These are phyloP conservation scores for Antennarius striatus DNA, from an alignment of 2,113 vertebrate species.

Conservation along the genomic window DNA sequence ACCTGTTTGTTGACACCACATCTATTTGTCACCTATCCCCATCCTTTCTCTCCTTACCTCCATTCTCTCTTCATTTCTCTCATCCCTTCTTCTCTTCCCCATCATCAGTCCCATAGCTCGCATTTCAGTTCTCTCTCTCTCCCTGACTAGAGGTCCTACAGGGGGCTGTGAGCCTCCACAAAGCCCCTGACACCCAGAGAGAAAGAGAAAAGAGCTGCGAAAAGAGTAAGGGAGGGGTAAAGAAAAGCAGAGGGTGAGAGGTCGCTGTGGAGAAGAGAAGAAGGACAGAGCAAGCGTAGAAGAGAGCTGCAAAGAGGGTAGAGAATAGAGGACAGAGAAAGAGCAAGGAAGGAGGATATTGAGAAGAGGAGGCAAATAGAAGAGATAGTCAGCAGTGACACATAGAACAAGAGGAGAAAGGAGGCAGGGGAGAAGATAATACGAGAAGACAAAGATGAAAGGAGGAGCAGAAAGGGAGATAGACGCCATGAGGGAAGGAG, in stretches of 20 bases:
- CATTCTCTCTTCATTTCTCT: slow-evolving; percentile 7
- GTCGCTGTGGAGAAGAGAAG: slow-evolving; percentile 48
- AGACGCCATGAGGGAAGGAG: slow-evolving; percentile 48
- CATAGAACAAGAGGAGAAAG: slow-evolving; percentile 48
- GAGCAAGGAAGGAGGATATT: slow-evolving; percentile 50
- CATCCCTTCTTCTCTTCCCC: slow-evolving; percentile 23
- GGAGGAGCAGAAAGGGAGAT: slow-evolving; percentile 32
- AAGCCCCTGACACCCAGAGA: slow-evolving; percentile 60
- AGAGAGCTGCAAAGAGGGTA: slow-evolving; percentile 41
- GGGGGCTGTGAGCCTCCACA: slow-evolving; percentile 62
- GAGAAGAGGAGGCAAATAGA: slow-evolving; percentile 58
- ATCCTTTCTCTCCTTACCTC: not conserved
- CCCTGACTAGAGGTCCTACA: slow-evolving; percentile 55
- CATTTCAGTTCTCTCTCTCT: slow-evolving; percentile 59
- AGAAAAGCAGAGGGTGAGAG: slow-evolving; percentile 70
- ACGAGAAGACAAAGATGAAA: slow-evolving; percentile 55
- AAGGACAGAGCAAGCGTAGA: slow-evolving; percentile 40
- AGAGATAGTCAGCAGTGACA: slow-evolving; percentile 45
- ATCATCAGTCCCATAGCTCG: slow-evolving; percentile 48
- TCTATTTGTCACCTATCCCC: slow-evolving; percentile 10
- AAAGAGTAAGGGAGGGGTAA: slow-evolving; percentile 52
- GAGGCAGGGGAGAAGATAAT: slow-evolving; percentile 54
- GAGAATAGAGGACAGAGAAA: slow-evolving; percentile 55
- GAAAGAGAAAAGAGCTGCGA: slow-evolving; percentile 61
- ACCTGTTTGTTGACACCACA: not conserved